phyloP scores from a whole-genome alignment of 1,140 invertebrate genomes.

The Pentalonia nigronervosa region DNA sequence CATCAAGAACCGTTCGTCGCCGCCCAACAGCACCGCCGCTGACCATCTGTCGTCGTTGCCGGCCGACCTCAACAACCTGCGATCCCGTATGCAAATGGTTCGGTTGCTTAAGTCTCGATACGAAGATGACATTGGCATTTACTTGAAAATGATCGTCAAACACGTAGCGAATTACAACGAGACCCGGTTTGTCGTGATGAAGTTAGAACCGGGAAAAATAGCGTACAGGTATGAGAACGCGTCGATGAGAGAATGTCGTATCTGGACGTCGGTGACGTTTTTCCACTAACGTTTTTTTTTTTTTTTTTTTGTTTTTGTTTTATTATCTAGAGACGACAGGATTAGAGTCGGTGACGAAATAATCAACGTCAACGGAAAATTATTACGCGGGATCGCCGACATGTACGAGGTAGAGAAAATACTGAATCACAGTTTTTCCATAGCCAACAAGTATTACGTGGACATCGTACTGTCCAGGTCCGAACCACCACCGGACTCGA shows the following conservation, averaged over 20 bases:
- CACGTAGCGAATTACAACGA: slow-evolving; percentile 67
- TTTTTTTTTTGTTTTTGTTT: no score
- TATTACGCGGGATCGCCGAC: slow-evolving; percentile 78
- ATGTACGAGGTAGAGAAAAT: slow-evolving; percentile 71
- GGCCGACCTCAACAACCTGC: slow-evolving; percentile 62
- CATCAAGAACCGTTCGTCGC: slow-evolving; percentile 59
- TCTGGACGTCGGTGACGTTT: neutral
- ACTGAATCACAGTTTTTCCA: slow-evolving; percentile 66
- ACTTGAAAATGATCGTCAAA: slow-evolving; percentile 71
- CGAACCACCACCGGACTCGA: neutral
- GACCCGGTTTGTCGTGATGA: slow-evolving; percentile 81
- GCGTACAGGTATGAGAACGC: slow-evolving; percentile 72
- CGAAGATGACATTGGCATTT: slow-evolving; percentile 75
- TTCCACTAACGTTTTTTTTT: neutral
- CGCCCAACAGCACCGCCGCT: slow-evolving; percentile 57
- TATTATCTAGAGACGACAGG: slow-evolving; percentile 74
- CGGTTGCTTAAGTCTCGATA: slow-evolving; percentile 68
- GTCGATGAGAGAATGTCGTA: neutral
- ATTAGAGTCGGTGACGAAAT: slow-evolving; percentile 84
- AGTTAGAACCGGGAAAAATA: slow-evolving; percentile 80
- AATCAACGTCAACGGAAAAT: slow-evolving; percentile 83
- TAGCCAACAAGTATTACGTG: slow-evolving; percentile 65
- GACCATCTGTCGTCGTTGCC: slow-evolving; percentile 64
- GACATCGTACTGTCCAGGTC: slow-evolving; percentile 69
- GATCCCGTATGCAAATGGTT: slow-evolving; percentile 63